Base-by-base conservation (phyloP, 2,113 vertebrate species). In the Gallinago media region DNA sequence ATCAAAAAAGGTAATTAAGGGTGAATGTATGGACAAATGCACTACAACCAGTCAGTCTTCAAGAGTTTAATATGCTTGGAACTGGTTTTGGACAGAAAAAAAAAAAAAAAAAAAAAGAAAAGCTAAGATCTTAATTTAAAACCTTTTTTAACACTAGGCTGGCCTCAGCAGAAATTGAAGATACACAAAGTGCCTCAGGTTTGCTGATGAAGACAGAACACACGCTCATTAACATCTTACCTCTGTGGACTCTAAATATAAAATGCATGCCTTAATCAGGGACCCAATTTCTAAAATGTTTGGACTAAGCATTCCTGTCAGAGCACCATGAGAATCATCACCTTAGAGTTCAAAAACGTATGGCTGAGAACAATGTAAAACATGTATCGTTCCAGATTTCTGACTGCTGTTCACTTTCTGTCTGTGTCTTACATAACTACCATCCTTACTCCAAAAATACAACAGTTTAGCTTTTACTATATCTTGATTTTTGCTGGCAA, bases 311-410 rank as follows among this genome's bases (percentile, higher is more conserved):
- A 22, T 8, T 89, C 38, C 47, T 38, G 20, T 31, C n/a, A 68
- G 50, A 83, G 18, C 40, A 74, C 15, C 47, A 22, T 11, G 29
- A 70, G 67, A 95, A 67, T 55, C 22, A 55, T 56, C 50, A 70
- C 46, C 31, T 62, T 49, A 36, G 49, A 83, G 23, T 68, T 70
- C 54, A 89, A 36, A 71, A 84, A 50, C 0, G 0, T 27, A 46
- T 5, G 26, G 34, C 61, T 91, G 42, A 73, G 36, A 78, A 34
- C 17, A 75, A 40, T 0, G 3, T 20, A 54, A n/a, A 79, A 16
- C 6, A 66, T 0, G 0, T 8, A 49, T 27, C 0, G 2, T 46
- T 89, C 34, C n/a, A 40, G 5, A 86, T 73, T 86, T 86, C 68
- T 71, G 46, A 80, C 21, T 81, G 55, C 38, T 65, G 21, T 2